Evolutionary conservation across 1,140 invertebrate genomes (phyloP).

Genomic region (Atta texana): DNA sequence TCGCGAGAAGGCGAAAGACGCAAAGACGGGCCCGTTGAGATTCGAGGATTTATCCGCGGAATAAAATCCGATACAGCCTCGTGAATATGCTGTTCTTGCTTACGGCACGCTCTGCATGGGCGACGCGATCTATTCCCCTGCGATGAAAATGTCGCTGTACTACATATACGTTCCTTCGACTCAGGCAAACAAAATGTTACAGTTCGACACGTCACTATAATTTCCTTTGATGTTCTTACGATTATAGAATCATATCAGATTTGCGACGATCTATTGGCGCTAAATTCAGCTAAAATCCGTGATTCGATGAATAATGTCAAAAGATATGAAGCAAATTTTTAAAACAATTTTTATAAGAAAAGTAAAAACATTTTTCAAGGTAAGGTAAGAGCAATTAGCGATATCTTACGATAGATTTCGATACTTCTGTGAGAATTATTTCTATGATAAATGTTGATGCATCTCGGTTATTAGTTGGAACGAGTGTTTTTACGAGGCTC

Average conservation of each 20-base stretch:
- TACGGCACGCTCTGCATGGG: slow-evolving; percentile 41
- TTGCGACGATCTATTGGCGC: background rate
- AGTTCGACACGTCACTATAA: slow-evolving; percentile 3
- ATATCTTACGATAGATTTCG: background rate
- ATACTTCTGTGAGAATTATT: background rate
- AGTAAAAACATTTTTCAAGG: background rate
- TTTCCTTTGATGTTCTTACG: slow-evolving; percentile 10
- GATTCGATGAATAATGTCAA: background rate
- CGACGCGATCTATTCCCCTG: slow-evolving; percentile 16
- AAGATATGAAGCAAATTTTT: background rate
- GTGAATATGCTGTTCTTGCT: slow-evolving; percentile 73
- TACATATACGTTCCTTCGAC: slow-evolving; percentile 35
- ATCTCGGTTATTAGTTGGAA: slow-evolving; percentile 21
- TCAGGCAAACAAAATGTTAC: slow-evolving; percentile 63
- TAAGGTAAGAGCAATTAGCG: background rate
- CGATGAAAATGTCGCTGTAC: background rate
- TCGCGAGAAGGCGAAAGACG: slow-evolving; percentile 37
- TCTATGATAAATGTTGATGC: slow-evolving; percentile 2
- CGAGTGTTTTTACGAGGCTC: slow-evolving; percentile 22
- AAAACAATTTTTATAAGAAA: background rate
- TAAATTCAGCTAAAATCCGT: background rate
- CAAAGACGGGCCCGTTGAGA: slow-evolving; percentile 64
- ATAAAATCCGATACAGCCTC: slow-evolving; percentile 79
- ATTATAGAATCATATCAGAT: background rate
- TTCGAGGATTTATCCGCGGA: slow-evolving; percentile 74